Evolutionary conservation across 2,888 invertebrate genomes (phyloP).

Genomic region (Aphelenchoides bicaudatus): DNA sequence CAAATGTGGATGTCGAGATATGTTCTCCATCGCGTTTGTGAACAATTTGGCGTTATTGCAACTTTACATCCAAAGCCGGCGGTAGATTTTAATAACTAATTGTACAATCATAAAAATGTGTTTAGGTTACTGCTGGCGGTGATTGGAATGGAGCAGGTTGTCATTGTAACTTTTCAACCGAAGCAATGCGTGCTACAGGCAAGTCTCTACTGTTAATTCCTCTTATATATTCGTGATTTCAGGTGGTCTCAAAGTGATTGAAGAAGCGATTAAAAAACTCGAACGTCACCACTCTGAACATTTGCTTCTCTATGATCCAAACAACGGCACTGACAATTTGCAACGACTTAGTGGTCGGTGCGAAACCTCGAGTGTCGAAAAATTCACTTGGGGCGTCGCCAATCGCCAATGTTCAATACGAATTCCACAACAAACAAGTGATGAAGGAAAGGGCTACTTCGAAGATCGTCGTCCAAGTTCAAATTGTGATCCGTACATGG

Average conservation of each 20-base stretch:
- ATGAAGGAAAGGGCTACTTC: conserved; percentile 52
- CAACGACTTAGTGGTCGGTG: conserved; percentile 86
- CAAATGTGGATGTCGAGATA: conserved; percentile 64
- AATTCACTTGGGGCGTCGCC: conserved; percentile 71
- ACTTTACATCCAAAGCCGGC: conserved; percentile 64
- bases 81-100: no score
- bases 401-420: conserved; percentile 53
- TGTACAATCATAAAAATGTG: no score
- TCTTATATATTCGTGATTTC: no score
- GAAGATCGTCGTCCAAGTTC: conserved; percentile 58
- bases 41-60: conserved; percentile 63
- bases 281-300: conserved; percentile 84
- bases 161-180: conserved; percentile 90
- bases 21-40: conserved; percentile 63
- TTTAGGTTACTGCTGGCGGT: conserved; percentile 44
- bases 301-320: conserved; percentile 65
- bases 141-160: conserved; percentile 95
- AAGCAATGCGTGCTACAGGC: conserved; percentile 75
- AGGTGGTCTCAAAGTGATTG: conserved; percentile 42
- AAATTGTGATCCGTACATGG: conserved; percentile 55
- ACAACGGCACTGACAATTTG: conserved; percentile 90
- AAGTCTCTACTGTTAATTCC: no score
- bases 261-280: conserved; percentile 77
- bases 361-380: conserved; percentile 91
- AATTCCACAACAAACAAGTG: conserved; percentile 53